These are phyloP conservation scores for Phortica variegata DNA, from an alignment of 1,140 invertebrate genomes.

Conservation along the genomic window DNA sequence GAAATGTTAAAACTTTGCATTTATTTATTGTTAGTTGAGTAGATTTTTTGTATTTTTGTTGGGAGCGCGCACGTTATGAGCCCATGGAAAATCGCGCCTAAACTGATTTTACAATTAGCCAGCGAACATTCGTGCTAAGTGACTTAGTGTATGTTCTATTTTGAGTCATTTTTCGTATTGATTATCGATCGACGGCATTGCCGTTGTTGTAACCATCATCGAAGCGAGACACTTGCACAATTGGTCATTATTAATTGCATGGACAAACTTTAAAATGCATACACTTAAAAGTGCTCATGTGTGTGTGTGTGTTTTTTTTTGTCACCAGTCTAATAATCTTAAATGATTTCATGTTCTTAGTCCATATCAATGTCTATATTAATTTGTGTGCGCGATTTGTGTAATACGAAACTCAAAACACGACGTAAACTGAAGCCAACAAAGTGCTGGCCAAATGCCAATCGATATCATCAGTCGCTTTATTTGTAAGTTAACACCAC, in stretches of 20 bases:
- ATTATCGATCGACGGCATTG: too few species aligned
- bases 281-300: too few species aligned
- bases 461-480: conserved; percentile 40
- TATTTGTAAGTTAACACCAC: too few species aligned
- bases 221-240: too few species aligned
- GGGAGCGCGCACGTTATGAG: conserved; percentile 33
- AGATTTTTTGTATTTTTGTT: conserved; percentile 24
- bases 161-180: conserved; percentile 53
- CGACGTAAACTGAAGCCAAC: conserved; percentile 32
- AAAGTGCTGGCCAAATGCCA: conserved; percentile 39
- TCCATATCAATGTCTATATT: conserved; percentile 23
- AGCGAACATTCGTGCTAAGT: conserved; percentile 48
- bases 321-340: too few species aligned
- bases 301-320: too few species aligned
- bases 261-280: too few species aligned
- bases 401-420: conserved; percentile 32
- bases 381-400: conserved; percentile 37
- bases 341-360: too few species aligned
- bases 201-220: too few species aligned
- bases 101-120: conserved; percentile 54
- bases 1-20: too few species aligned
- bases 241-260: too few species aligned
- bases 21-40: conserved; percentile 13
- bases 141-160: conserved; percentile 53
- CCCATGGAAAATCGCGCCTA: conserved; percentile 53